Evolutionary conservation across 2,113 vertebrate species (phyloP).

Genomic region (Cnemophilus loriae): DNA sequence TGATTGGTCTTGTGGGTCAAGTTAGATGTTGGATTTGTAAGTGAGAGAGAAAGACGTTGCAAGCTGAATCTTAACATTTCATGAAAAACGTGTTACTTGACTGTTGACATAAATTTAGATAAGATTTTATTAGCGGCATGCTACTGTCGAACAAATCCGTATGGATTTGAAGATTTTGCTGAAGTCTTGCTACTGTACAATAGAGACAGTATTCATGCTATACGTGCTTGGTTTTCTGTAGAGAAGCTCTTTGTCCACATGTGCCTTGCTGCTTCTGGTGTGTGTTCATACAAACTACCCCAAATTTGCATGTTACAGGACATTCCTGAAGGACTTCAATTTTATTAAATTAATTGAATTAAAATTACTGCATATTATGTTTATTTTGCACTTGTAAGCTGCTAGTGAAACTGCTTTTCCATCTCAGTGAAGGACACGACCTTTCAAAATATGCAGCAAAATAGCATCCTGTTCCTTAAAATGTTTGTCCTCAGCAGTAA

Average conservation of each 20-base stretch:
- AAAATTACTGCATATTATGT: background rate
- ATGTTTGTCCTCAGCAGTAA: background rate
- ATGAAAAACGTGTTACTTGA: background rate
- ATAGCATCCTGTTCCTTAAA: background rate
- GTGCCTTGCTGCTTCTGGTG: background rate
- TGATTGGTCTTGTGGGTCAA: background rate
- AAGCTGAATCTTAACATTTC: background rate
- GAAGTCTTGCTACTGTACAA: background rate
- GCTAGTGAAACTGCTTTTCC: background rate
- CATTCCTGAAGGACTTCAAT: background rate
- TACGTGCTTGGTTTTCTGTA: background rate
- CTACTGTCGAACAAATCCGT: rapidly evolving
- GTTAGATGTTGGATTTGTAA: background rate
- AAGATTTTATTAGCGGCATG: background rate
- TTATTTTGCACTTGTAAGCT: background rate
- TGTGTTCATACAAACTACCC: background rate
- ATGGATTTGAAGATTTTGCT: background rate
- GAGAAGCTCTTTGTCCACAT: background rate
- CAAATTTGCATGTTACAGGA: background rate
- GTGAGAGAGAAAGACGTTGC: background rate
- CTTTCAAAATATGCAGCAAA: background rate
- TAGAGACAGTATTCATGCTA: background rate
- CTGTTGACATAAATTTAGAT: background rate
- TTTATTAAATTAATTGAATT: background rate
- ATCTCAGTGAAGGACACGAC: background rate